Evolutionary conservation across 2,797 vertebrate species (phyloP), one percentile per base, ranked within the genome.

Genomic region (Cetoscarus ocellatus): DNA sequence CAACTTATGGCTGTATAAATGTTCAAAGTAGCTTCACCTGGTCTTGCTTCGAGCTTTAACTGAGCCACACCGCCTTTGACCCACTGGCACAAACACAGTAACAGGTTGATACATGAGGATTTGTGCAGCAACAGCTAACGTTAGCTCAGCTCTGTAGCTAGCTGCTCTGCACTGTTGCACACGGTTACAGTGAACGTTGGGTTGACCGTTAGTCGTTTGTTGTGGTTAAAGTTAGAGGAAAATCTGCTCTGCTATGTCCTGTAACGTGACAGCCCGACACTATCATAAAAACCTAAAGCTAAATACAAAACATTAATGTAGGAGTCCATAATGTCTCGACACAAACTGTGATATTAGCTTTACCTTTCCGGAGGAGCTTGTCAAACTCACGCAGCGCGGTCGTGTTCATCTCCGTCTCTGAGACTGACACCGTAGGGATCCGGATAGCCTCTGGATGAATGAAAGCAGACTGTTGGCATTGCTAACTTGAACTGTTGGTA

Each of bases 401-500:
- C 10, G 77, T 90, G 78, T 98, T 98, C 78, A 80, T 65, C 6
- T 96, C 75, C 0, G 91, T 90, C 5, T 84, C 42, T 1, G 94
- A 90, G 43, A 93, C 48, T 0, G 97, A 96, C 77, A 99, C 96
- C 0, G 98, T 98, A n/a, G 96, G 96, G 74, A 99, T 97, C 88
- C 79, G 93, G 74, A 99, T 86, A 3, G 97, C 96, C 75, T 94
- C 98, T 99, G 76, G 12, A 8, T 12, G 76, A 79, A 67, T 3
- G 55, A 13, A 64, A 27, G 51, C 9, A 8, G 73, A 38, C 11
- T 64, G n/a, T 44, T 13, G 68, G 51, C 19, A 5, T 12, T 11
- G 11, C 11, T 27, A 0, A 51, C 49, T 11, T 19, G 6, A 2
- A 3, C 6, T 11, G 9, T 27, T 9, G 0, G 19, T 53, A 3